Percentiles rank a stretch among this genome's conserved stretches.
Evolutionary conservation across 2,797 vertebrate genomes (phyloP).

Genomic region (Chloroceryle inda): DNA sequence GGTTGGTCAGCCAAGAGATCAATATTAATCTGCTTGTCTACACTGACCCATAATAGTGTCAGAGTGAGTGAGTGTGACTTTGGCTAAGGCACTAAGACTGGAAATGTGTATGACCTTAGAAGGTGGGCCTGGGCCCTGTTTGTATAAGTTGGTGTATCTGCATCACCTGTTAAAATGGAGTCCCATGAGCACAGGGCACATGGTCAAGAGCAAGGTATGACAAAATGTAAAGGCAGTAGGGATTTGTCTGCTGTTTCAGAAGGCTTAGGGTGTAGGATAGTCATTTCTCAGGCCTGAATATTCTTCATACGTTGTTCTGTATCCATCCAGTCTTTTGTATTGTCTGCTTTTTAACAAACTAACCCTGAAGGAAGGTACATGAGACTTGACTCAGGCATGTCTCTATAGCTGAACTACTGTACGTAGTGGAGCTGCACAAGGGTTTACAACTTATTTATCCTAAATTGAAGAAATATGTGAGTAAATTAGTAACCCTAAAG

Average conservation of each 20-base stretch:
- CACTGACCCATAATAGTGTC: accelerated
- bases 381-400: not conserved
- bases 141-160: accelerated
- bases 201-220: not conserved
- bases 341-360: not conserved
- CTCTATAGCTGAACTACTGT: not conserved
- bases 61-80: not conserved
- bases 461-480: not conserved
- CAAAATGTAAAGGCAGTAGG: not conserved
- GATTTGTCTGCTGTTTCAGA: not conserved
- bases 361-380: not conserved
- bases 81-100: not conserved
- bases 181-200: accelerated
- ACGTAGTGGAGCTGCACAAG: not conserved
- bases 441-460: not conserved
- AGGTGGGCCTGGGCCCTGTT: not conserved
- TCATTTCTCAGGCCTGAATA: not conserved
- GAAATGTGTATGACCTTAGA: not conserved
- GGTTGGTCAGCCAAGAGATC: not conserved
- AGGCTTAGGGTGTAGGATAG: not conserved
- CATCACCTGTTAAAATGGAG: not conserved
- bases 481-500: not conserved
- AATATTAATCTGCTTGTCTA: not conserved
- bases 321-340: not conserved
- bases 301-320: not conserved